A percentile compares a stretch with the other conserved stretches of the same genome.
Evolutionary conservation across 1,140 invertebrate species (phyloP).

Genomic region (Tetragonula clypearis): DNA sequence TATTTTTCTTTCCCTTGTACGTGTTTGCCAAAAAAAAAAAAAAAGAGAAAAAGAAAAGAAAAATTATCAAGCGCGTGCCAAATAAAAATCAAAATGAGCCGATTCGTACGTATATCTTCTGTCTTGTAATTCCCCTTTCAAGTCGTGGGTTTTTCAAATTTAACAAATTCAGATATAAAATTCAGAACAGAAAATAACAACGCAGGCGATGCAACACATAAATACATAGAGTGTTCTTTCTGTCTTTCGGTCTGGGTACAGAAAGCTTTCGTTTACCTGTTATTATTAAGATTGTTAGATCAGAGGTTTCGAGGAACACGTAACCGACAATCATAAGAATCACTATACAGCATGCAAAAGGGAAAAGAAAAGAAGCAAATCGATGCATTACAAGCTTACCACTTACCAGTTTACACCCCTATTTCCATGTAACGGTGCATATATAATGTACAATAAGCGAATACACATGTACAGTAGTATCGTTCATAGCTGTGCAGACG

Average conservation of each 20-base stretch:
- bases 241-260: not conserved
- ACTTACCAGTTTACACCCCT: not conserved
- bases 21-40: not conserved
- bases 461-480: not conserved
- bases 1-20: not conserved
- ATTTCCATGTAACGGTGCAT: not conserved
- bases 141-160: not conserved
- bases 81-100: not conserved
- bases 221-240: not conserved
- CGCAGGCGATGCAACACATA: slow-evolving; percentile 12
- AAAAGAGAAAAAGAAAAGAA: too few relatives aligned
- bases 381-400: slow-evolving; percentile 20
- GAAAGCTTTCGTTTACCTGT: not conserved
- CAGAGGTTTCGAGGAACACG: not conserved
- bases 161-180: not conserved
- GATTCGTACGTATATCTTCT: not conserved
- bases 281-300: not conserved
- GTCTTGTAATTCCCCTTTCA: not conserved
- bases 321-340: slow-evolving; percentile 2
- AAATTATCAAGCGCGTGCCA: too few relatives aligned
- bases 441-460: slow-evolving; percentile 11
- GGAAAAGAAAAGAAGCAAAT: slow-evolving; percentile 26
- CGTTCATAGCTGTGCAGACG: not conserved
- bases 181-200: not conserved
- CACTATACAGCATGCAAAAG: slow-evolving; percentile 51